These are phyloP conservation scores for Streblospio benedicti DNA, from an alignment of 1,140 invertebrate genomes.

Conservation along the genomic window DNA sequence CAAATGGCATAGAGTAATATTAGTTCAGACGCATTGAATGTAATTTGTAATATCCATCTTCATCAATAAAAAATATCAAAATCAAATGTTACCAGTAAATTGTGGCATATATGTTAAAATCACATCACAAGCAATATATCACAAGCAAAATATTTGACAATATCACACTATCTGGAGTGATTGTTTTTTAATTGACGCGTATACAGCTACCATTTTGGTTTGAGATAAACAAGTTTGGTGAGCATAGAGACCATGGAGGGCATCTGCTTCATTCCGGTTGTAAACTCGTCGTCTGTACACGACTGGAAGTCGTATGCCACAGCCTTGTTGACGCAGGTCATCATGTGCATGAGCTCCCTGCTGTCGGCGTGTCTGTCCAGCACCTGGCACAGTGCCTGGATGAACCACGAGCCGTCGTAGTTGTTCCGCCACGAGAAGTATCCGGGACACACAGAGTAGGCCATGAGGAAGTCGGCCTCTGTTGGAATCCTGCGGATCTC, in stretches of 20 bases:
- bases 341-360: conserved; percentile 59
- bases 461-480: conserved; percentile 87
- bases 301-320: conserved; percentile 85
- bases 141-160: too few species aligned
- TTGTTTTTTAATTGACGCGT: too few species aligned
- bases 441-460: conserved; percentile 79
- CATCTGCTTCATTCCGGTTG: conserved; percentile 90
- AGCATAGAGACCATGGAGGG: conserved; percentile 88
- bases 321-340: conserved; percentile 78
- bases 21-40: too few species aligned
- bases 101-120: too few species aligned
- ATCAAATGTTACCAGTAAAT: too few species aligned
- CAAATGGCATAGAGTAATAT: too few species aligned
- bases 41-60: too few species aligned
- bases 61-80: too few species aligned
- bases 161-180: too few species aligned
- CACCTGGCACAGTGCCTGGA: conserved; percentile 79
- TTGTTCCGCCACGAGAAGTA: conserved; percentile 90
- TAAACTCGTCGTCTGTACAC: conserved; percentile 66
- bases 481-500: conserved; percentile 56
- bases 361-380: conserved; percentile 49
- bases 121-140: too few species aligned
- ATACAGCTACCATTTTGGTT: too few species aligned
- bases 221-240: conserved; percentile 61
- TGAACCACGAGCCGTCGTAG: conserved; percentile 79